Percentiles rank a stretch among this genome's conserved stretches.
Evolutionary conservation across 2,888 invertebrate species (phyloP).

Genomic region (Ceratothoa steindachneri): DNA sequence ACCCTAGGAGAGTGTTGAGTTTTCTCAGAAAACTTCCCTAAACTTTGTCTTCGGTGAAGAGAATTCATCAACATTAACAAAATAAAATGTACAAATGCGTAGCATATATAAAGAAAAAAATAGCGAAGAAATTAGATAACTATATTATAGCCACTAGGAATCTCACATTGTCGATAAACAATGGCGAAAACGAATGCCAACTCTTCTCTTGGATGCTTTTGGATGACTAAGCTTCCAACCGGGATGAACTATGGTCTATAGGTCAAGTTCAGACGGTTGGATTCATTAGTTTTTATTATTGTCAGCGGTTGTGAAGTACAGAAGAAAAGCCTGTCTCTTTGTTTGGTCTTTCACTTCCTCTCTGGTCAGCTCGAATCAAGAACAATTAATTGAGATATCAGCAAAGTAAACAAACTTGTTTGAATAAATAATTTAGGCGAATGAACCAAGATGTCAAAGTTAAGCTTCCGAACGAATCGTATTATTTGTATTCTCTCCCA

Average conservation of each 20-base stretch:
- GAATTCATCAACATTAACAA: background rate
- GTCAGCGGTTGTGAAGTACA: background rate
- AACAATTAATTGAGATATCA: background rate
- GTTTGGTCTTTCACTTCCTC: background rate
- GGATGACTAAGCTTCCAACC: background rate
- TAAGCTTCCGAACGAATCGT: too few relatives aligned
- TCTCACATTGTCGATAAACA: too few relatives aligned
- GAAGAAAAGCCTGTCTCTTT: background rate
- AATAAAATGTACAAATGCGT: background rate
- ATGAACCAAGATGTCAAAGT: background rate
- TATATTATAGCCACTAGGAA: too few relatives aligned
- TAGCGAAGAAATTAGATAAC: too few relatives aligned
- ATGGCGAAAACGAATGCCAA: too few relatives aligned
- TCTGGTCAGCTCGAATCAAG: background rate
- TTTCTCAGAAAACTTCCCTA: too few relatives aligned
- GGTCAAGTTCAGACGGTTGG: background rate
- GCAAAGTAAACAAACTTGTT: background rate
- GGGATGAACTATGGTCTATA: background rate
- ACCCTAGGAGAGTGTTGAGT: too few relatives aligned
- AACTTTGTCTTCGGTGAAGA: too few relatives aligned
- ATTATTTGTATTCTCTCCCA: too few relatives aligned
- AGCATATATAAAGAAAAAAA: background rate
- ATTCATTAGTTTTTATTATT: background rate
- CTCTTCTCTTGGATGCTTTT: too few relatives aligned
- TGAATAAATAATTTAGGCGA: background rate